Base-by-base conservation (phyloP, 2,797 vertebrate genomes). In the Peromyscus aztecus region DNA sequence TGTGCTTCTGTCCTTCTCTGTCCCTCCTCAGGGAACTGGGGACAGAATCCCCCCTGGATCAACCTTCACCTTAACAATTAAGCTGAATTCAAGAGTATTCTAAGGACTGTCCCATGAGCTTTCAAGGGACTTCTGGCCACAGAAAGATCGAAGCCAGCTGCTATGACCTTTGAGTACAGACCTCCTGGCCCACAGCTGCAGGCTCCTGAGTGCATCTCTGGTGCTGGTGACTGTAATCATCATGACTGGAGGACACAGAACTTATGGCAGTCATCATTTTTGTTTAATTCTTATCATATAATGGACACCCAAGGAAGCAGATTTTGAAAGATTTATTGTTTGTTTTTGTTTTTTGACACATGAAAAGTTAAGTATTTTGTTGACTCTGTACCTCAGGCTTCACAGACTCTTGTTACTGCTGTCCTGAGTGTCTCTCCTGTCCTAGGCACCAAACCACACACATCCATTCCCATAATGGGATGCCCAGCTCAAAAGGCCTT, bases 401-500 rank as follows among this genome's bases (percentile, higher is more conserved):
- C 17, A 69, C 1, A 37, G 29, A 52, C 57, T 16, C 4, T 37
- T 31, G 13, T 46, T 34, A 10, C 29, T 31, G 37, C 67, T 65
- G 4, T 43, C 23, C 0, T 17, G 19, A 24, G 4, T 2, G 21
- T 8, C 84, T 2, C 0, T 40, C 43, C 24, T 3, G 17, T 37
- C 57, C 31, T 46, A 49, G 27, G 10, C 7, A 3, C 52, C 6
- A 29, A 31, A 16, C 61, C 52, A 37, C 37, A 2, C 0, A 4
- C 6, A 0, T 0, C 1, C 0, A 13, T 21, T 19, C 8, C n/a
- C 23, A 27, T 40, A 19, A 8, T 4, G 8, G 1, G 4, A 37
- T 1, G 1, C 55, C 13, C 37, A 49, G 11, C 8, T 52, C 69
- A 3, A n/a, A 19, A 65, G 57, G 34, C 46, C 24, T 69, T n/a